phyloP scores from a whole-genome alignment of 2,797 vertebrate species.

The Chelidonichthys spinosus region DNA sequence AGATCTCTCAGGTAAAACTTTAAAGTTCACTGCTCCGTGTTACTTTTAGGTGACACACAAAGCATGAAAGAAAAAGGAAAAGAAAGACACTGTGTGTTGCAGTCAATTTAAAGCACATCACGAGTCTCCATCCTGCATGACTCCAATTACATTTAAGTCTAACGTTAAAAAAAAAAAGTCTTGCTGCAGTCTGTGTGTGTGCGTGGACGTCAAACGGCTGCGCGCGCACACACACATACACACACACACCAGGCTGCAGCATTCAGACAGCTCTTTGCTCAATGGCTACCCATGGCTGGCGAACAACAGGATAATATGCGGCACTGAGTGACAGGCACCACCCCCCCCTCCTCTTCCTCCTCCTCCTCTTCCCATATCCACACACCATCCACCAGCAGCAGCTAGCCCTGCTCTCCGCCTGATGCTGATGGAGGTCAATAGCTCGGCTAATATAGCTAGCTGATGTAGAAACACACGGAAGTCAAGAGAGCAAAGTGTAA shows the following conservation, averaged over 20 bases:
- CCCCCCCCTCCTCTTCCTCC: conserved; percentile 9
- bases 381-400: neutral
- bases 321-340: conserved; percentile 69
- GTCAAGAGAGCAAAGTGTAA: neutral
- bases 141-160: conserved; percentile 65
- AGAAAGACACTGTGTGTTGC: conserved; percentile 21
- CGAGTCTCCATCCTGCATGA: conserved; percentile 71
- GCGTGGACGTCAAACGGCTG: neutral
- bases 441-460: neutral
- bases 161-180: conserved; percentile 15
- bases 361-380: neutral
- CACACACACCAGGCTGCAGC: conserved; percentile 14
- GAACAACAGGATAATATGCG: conserved; percentile 70
- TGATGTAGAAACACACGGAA: neutral
- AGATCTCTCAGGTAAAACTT: neutral
- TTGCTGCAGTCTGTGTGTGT: conserved; percentile 32
- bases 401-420: conserved; percentile 28
- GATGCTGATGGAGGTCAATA: conserved; percentile 21
- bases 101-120: conserved; percentile 58
- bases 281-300: conserved; percentile 42
- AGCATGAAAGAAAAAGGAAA: conserved; percentile 3
- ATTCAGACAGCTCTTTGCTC: conserved; percentile 40
- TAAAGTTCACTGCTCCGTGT: neutral
- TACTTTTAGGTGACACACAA: conserved; percentile 2
- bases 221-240: conserved; percentile 16